Evolutionary conservation across 1,140 invertebrate genomes (phyloP), one percentile per base, ranked within the genome.

Genomic region (Drosophila albomicans): DNA sequence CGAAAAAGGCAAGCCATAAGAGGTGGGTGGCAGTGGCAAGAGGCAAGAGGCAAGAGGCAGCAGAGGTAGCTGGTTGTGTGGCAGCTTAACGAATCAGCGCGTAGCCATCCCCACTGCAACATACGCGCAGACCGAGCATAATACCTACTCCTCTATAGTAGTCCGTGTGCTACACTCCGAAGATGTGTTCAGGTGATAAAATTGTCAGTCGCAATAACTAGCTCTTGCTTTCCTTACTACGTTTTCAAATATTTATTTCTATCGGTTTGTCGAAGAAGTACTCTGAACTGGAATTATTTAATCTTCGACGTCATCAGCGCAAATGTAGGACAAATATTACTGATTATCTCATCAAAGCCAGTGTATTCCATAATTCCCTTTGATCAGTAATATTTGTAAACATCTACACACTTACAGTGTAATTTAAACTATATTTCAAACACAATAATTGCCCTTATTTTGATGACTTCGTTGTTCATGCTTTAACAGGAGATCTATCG

Each of bases 1-100:
- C 58, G 64, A 75, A 82, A 82, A 74, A 70, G 66, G 63, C 57
- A 70, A 57, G 58, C 66, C 66, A 70, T 51, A 75, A 63, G 51
- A 15, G 56, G 38, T 25, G 30, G 15, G 1, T 1, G 30, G 8
- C 32, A 32, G 54, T n/a, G 7, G 68, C 8, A 51, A 49, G 54
- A 28, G 48, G 41, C 30, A n/a, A 35, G 16, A 16, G n/a, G 43
- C 38, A 6, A 59, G 28, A 28, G n/a, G 48, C 38, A 8, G 30
- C 30, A 32, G 30, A 62, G 8, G 7, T 10, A 57, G 54, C 35
- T 41, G 51, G 6, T 13, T 54, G 15, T 30, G 46, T 7, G 56
- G 45, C 41, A 73, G 69, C 69, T 72, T 72, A 72, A 72, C 69
- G 69, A 72, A 66, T 66, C 62, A 43, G 52, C 62, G 52, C 62